Evolutionary conservation across 2,888 invertebrate species (phyloP).

Genomic region (Drosophila putrida): DNA sequence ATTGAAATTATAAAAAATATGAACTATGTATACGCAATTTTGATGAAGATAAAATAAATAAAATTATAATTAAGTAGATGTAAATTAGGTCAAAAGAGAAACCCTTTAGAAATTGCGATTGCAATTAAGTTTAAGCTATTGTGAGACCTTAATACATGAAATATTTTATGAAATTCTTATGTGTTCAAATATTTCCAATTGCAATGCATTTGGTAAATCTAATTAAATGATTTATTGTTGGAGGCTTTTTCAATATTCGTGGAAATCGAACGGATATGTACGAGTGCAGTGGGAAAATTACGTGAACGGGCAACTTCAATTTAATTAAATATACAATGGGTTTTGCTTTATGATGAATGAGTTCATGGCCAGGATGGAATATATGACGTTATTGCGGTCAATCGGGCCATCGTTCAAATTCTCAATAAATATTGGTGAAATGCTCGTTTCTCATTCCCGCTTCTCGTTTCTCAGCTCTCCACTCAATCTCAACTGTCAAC

Average conservation of each 20-base stretch:
- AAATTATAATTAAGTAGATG: background rate
- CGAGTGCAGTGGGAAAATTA: slow-evolving; percentile 23
- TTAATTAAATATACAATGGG: slow-evolving; percentile 25
- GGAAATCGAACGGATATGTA: background rate
- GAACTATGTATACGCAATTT: background rate
- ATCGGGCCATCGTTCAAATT: slow-evolving; percentile 56
- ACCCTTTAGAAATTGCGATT: slow-evolving; percentile 1
- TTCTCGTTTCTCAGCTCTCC: slow-evolving; percentile 3
- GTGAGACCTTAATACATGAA: background rate
- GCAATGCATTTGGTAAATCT: slow-evolving; percentile 6
- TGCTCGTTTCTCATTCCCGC: slow-evolving; percentile 6
- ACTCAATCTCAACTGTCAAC: slow-evolving; percentile 68
- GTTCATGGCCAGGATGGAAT: slow-evolving; percentile 57
- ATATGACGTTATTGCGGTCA: slow-evolving; percentile 71
- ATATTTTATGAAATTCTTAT: background rate
- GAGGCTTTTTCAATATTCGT: slow-evolving; percentile 11
- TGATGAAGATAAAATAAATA: too few relatives aligned
- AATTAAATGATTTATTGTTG: slow-evolving; percentile 19
- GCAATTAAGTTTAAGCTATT: slow-evolving; percentile 1
- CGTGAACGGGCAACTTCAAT: slow-evolving; percentile 11
- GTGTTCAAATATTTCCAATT: background rate
- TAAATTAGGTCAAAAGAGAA: slow-evolving; percentile 5
- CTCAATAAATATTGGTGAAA: slow-evolving; percentile 46
- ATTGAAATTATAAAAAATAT: background rate
- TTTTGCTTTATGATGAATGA: slow-evolving; percentile 52